These are phyloP conservation scores for Calcarius lapponicus DNA, from an alignment of 2,797 vertebrate genomes.

Conservation along the genomic window DNA sequence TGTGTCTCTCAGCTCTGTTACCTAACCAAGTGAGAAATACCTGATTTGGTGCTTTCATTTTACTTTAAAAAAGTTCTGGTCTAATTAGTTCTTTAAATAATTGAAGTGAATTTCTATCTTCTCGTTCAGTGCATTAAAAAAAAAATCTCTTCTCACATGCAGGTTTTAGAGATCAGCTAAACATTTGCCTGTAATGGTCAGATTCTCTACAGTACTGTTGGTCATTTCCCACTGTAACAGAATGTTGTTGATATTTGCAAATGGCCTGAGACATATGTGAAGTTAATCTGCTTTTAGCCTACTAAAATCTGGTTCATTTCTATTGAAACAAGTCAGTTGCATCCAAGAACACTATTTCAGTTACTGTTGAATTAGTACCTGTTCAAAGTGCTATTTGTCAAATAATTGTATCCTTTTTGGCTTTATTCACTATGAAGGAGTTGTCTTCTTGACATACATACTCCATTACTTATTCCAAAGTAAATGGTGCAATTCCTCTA, in stretches of 20 bases:
- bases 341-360: background rate
- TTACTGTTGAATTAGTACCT: slow-evolving; percentile 11
- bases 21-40: background rate
- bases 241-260: background rate
- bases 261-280: background rate
- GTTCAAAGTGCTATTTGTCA: background rate
- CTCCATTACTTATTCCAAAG: background rate
- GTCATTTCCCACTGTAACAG: background rate
- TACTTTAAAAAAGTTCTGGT: background rate
- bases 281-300: slow-evolving; percentile 11
- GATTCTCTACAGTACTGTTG: background rate
- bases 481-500: background rate
- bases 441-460: background rate
- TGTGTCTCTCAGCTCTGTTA: background rate
- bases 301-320: slow-evolving; percentile 16
- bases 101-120: background rate
- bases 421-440: background rate
- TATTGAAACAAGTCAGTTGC: background rate
- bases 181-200: background rate
- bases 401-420: background rate
- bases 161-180: background rate
- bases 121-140: background rate
- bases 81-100: background rate
- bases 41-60: background rate
- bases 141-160: background rate